A percentile compares a stretch with the other conserved stretches of the same genome.
These are phyloP conservation scores for Drepana falcataria DNA, from an alignment of 2,888 invertebrate genomes.

Conservation along the genomic window DNA sequence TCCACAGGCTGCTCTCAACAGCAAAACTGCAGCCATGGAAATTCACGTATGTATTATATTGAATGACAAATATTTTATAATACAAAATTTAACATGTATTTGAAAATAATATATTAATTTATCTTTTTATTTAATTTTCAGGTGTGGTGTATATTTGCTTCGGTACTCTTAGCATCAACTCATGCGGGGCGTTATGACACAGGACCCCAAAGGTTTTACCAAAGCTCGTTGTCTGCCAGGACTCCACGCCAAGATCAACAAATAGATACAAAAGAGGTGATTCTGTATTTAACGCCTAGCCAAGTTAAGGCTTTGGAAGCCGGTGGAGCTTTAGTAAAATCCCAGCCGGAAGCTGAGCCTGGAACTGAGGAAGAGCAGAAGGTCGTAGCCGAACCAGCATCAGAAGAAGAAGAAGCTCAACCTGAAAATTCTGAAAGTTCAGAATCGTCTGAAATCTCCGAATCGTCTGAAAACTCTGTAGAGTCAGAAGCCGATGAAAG, in stretches of 20 bases:
- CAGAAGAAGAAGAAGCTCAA: slow-evolving; percentile 10
- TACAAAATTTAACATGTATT: not conserved
- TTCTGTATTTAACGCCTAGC: slow-evolving; percentile 55
- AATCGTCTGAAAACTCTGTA: not conserved
- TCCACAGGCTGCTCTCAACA: slow-evolving; percentile 28
- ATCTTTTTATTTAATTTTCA: slow-evolving; percentile 30
- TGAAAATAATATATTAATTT: not conserved
- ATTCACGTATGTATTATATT: slow-evolving; percentile 33
- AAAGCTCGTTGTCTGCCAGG: slow-evolving; percentile 13
- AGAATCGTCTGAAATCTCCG: not conserved
- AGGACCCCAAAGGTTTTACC: slow-evolving; percentile 39
- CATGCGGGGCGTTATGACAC: slow-evolving; percentile 32
- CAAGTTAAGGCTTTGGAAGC: slow-evolving; percentile 51
- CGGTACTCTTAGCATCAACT: slow-evolving; percentile 26
- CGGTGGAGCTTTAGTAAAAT: slow-evolving; percentile 32
- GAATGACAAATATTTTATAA: not conserved
- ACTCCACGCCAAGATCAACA: slow-evolving; percentile 16
- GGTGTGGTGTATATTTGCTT: slow-evolving; percentile 34
- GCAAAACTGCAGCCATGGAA: slow-evolving; percentile 38
- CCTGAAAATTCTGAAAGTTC: slow-evolving; percentile 1
- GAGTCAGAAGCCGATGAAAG: not conserved
- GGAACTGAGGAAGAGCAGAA: slow-evolving; percentile 8
- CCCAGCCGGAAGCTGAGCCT: slow-evolving; percentile 19
- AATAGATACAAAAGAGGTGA: slow-evolving; percentile 46
- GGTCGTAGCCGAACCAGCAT: not conserved